Base-by-base conservation (phyloP, 2,113 vertebrate genomes). In the Strigops habroptila region DNA sequence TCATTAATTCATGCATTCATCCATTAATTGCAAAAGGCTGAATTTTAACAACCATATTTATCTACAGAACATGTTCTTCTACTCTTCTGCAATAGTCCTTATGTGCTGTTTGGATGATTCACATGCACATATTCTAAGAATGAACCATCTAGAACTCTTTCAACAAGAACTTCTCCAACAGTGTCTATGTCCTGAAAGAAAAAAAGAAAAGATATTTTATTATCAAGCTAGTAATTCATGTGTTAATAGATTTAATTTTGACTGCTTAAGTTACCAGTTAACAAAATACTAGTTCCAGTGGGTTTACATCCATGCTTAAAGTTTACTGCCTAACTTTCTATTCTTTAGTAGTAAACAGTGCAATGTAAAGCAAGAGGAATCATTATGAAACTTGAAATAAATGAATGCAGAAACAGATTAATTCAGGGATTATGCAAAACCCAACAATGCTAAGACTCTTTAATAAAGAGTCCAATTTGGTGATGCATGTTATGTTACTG, bases 131-230 rank as follows among this genome's bases (percentile, higher is more conserved):
- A 97, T 62, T 97, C 94, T 93, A 96, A 91, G 93, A 97, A 92
- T 22, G 92, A 97, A 15, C 88, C 75, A 76, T 97, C 95, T 80
- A 98, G 87, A 75, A 97, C 94, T 94, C 95, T 92, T 95, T 96
- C 95, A 91, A 95, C 88, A 91, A 97, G 91, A 88, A 92, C 86
- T 93, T 97, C 95, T 91, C 97, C 97, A 78, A 97, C 79, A 83
- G 93, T 95, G 81, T 97, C 94, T 95, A 97, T 96, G 68, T 96
- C 96, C 95, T 97, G 82, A 37, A 94, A 97, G 16, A 35, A 78
- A 65, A 78, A 57, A 69, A 62, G 17, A 75, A 59, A 64, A 69
- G 27, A 51, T 83, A 90, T 86, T 92, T 62, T 83, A 68, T 95
- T 37, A 86, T 52, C 25, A 46, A 90, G 14, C 31, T 55, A 59